phyloP scores from a whole-genome alignment of 2,113 vertebrate genomes.

The Callionymus lyra region DNA sequence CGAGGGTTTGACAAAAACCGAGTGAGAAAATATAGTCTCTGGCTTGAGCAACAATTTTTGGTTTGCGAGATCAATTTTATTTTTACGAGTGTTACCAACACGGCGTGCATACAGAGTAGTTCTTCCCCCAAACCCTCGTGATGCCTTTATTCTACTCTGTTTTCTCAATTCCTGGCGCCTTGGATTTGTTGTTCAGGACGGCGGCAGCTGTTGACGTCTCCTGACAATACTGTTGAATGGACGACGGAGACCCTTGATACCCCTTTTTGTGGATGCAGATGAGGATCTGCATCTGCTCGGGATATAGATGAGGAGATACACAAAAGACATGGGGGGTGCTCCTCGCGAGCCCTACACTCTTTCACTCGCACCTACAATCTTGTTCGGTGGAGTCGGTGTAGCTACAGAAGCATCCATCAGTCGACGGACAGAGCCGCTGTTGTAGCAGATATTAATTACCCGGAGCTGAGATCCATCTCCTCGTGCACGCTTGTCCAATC shows the following conservation, averaged over 20 bases:
- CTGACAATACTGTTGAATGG: neutral
- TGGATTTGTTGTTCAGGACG: too few species aligned
- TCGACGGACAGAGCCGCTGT: constrained; percentile 20
- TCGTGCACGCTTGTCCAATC: constrained; percentile 58
- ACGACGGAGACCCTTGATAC: neutral
- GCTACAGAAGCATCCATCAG: constrained; percentile 56
- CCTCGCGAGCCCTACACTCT: constrained; percentile 1
- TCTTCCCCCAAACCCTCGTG: neutral
- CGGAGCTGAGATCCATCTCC: constrained; percentile 36
- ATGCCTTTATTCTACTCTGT: neutral
- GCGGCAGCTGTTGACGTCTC: neutral
- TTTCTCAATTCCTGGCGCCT: too few species aligned
- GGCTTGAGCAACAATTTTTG: too few species aligned
- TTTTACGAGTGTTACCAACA: neutral
- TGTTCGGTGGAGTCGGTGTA: neutral
- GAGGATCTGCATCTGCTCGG: neutral
- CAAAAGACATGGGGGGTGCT: neutral
- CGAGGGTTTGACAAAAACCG: too few species aligned
- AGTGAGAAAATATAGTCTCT: too few species aligned
- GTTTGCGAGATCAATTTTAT: neutral
- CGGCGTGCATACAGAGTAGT: neutral
- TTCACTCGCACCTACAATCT: too few species aligned
- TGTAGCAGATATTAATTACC: constrained; percentile 64
- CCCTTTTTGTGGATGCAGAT: constrained; percentile 3
- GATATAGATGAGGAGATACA: neutral